phyloP scores from a whole-genome alignment of 2,113 vertebrate species.

The Bubo bubo region DNA sequence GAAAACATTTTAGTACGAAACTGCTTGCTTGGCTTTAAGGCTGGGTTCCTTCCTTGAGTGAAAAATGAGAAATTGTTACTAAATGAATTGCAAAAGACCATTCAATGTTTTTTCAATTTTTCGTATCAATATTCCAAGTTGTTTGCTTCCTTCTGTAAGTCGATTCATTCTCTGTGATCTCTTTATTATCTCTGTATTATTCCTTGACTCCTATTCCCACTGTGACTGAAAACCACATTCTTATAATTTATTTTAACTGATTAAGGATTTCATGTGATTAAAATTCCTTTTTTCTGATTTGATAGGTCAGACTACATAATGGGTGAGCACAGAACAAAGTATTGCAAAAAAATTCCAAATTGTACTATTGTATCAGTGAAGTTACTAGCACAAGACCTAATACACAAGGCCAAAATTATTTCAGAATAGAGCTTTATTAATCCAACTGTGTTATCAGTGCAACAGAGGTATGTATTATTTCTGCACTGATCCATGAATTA shows the following conservation, averaged over 20 bases:
- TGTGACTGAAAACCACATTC: not conserved
- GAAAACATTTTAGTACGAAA: not conserved
- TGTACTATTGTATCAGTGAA: not conserved
- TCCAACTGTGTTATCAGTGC: not conserved
- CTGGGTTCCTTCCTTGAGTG: not conserved
- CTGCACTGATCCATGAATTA: not conserved
- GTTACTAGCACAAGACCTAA: not conserved
- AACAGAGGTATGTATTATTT: not conserved
- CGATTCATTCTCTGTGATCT: not conserved
- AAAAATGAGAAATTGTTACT: not conserved
- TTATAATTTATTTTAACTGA: not conserved
- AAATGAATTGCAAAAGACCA: not conserved
- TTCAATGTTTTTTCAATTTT: not conserved
- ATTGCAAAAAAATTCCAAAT: not conserved
- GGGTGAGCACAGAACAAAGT: not conserved
- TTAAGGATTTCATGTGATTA: not conserved
- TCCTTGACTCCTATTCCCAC: not conserved
- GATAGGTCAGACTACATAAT: not conserved
- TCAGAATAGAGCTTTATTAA: not conserved
- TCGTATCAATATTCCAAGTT: not conserved
- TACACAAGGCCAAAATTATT: not conserved
- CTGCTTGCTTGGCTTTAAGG: not conserved
- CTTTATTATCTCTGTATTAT: conserved; percentile 5
- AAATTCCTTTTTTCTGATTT: not conserved
- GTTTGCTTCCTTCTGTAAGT: not conserved